Percentiles rank a stretch among this genome's conserved stretches.
Evolutionary conservation across 2,888 invertebrate species (phyloP).

Genomic region (Cephus spinipes): DNA sequence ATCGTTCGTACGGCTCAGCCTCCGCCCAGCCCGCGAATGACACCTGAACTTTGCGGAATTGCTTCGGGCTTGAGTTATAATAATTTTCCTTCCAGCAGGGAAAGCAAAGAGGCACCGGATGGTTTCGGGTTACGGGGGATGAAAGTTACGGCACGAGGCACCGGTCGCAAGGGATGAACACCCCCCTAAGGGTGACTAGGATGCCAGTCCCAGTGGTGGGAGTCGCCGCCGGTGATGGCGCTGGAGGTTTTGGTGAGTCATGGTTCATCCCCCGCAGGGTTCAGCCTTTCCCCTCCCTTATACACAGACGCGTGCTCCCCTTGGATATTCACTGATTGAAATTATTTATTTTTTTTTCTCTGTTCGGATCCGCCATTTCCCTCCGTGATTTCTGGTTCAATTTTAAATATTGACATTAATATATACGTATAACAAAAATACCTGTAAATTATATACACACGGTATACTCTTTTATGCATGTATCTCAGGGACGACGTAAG

Average conservation of each 20-base stretch:
- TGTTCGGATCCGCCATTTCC: conserved; percentile 19
- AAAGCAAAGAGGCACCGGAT: neutral
- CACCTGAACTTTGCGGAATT: conserved; percentile 29
- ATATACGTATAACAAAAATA: too few relatives aligned
- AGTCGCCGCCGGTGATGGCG: neutral
- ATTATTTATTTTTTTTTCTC: conserved; percentile 46
- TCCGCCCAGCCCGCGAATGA: conserved; percentile 15
- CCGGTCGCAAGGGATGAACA: conserved; percentile 25
- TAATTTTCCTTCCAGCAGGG: conserved; percentile 41
- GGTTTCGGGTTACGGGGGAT: neutral
- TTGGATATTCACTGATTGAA: conserved; percentile 43
- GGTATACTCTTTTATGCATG: too few relatives aligned
- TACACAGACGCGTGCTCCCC: conserved; percentile 20
- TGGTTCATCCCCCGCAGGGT: conserved; percentile 55
- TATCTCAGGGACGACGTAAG: too few relatives aligned
- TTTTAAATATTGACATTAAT: neutral
- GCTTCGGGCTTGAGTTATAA: conserved; percentile 49
- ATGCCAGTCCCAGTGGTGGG: neutral
- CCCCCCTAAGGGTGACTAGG: neutral
- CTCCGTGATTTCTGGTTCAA: neutral
- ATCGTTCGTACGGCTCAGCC: neutral
- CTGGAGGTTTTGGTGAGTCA: conserved; percentile 51
- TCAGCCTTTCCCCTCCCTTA: conserved; percentile 21
- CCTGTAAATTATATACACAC: too few relatives aligned
- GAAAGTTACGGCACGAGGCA: conserved; percentile 42